Base-by-base conservation (phyloP, 2,888 invertebrate species). In the Hypercompe scribonia region DNA sequence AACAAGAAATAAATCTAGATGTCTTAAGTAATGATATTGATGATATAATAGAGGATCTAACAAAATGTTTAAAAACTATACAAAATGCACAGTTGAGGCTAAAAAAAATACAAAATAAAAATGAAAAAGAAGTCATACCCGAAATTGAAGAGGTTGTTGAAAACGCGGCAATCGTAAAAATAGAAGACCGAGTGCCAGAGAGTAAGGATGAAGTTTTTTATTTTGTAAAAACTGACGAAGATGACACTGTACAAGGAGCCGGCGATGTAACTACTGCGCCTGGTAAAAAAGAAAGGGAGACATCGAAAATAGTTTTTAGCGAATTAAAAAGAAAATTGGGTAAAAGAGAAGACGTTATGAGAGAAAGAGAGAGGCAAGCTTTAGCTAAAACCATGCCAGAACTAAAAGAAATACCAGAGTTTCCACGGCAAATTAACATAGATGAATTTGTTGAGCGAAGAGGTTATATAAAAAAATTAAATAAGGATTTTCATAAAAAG, bases 181-280 rank as follows among this genome's bases (percentile, higher is more conserved):
- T 96, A 71, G 94, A 92, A 82, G 92, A 94, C 72, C 86, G 81
- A 68, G 91, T 90, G 42, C 93, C 92, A 68, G 93, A 92, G 79
- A 84, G 90, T 31, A 93, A 85, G 78, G 96, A 96, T 81, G 95
- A 96, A 87, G 96, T 96, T 68, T 96, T 94, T 83, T 96, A 94
- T 87, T 95, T 90, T 58, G 84, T 95, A 0, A 94, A 89, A 86
- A 95, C 94, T 0, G 95, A 95, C 2, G 95, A 94, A 1, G 93
- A 94, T 77, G 88, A 86, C 24, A 34, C 72, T 21, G 58, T 84
- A 34, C 87, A 86, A 61, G 82, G 89, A 7, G 88, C 88, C 0
- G 90, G 85, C 5, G 95, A 95, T 83, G 74, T 92, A 2, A 88
- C 88, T 0, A 95, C 94, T 0, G 93, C 84, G 0, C 96, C 96